phyloP scores from a whole-genome alignment of 1,140 invertebrate species.

The Eupristina koningsbergeri region DNA sequence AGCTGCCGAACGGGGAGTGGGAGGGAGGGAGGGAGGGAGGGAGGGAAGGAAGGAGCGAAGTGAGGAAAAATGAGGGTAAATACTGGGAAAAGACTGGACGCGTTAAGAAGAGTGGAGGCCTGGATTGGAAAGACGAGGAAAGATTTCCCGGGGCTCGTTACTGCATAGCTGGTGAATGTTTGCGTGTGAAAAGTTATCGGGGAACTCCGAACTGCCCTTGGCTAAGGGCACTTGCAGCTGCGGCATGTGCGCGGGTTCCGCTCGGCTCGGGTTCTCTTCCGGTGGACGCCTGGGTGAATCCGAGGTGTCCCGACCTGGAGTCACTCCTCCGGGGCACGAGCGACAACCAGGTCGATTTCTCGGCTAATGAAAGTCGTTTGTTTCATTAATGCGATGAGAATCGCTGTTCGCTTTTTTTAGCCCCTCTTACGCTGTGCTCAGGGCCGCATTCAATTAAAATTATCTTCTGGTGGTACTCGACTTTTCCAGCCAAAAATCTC shows the following conservation, averaged over 20 bases:
- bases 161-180: no score
- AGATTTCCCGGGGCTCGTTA: not conserved
- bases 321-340: not conserved
- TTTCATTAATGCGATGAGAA: not conserved
- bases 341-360: not conserved
- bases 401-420: not conserved
- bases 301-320: no score
- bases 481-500: not conserved
- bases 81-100: no score
- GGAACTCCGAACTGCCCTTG: not conserved
- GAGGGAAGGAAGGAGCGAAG: no score
- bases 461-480: not conserved
- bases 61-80: no score
- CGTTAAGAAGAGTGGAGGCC: no score
- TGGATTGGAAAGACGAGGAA: no score
- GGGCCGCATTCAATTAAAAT: not conserved
- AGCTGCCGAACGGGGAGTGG: no score
- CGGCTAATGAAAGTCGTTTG: not conserved
- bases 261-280: conserved; percentile 30
- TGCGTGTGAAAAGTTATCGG: not conserved
- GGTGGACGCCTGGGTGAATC: not conserved
- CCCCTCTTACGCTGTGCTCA: not conserved
- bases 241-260: conserved; percentile 7
- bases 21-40: no score
- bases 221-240: conserved; percentile 30